Base-by-base conservation (phyloP, 1,140 invertebrate genomes). In the Eriosoma lanigerum region DNA sequence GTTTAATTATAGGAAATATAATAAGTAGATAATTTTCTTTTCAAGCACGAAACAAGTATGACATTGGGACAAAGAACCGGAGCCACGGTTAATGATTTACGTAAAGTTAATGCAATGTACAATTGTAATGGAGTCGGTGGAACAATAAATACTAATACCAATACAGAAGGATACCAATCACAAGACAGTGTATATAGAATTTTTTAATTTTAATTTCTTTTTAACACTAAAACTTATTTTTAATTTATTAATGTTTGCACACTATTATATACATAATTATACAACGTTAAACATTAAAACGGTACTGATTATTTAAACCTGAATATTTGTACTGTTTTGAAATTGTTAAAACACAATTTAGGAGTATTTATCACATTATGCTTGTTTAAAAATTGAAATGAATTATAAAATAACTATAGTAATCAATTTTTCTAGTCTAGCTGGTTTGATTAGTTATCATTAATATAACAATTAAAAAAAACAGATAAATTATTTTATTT, bases 71-170 rank as follows among this genome's bases (percentile, higher is more conserved):
- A 85, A 75, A 81, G 84, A 32, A 76, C 58, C 10, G 83, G 82
- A 68, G 84, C 83, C 1, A 83, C 84, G 13, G 78, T 84, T 24
- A 81, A 81, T 32, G 84, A 85, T 76, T 54, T 84, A 60, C 82
- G 83, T 66, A 85, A 85, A 83, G 70, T 85, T 10, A 76, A 83
- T 21, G 72, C 62, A 60, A 84, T 85, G 84, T 85, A 85, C 72
- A 83, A 83, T 17, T 85, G 84, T 76, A 48, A n/a, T 48, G 78
- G 52, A 29, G 62, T 10, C 9, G 21, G n/a, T 48, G 6, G 32
- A 60, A 50, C 17, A 29, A 8, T 24, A 3, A 19, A 48, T 70
- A 44, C 26, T 24, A 78, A 26, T 46, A 2, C 38, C n/a, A 21
- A 32, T 38, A 38, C 32, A 38, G 32, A 8, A 38, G 32, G 32